A percentile compares a stretch with the other conserved stretches of the same genome.
phyloP scores from a whole-genome alignment of 2,888 invertebrate species.

The Drosophila meridiana region DNA sequence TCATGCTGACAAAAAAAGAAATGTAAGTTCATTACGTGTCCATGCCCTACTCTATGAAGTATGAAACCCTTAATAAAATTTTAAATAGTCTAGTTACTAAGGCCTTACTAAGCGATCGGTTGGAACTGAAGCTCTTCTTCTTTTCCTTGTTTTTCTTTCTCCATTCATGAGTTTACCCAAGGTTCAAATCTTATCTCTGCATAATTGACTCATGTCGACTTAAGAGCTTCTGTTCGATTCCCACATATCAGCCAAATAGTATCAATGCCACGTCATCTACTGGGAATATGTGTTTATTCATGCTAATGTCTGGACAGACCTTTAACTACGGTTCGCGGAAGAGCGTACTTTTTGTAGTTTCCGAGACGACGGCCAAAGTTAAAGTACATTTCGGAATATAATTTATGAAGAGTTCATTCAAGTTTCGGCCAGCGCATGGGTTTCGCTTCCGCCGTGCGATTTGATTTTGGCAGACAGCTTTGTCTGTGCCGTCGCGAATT shows the following conservation, averaged over 20 bases:
- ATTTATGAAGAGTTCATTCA: conserved; percentile 11
- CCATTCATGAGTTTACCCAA: not conserved
- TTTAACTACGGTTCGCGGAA: not conserved
- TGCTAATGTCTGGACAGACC: not conserved
- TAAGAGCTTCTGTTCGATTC: not conserved
- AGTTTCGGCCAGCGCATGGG: conserved; percentile 8
- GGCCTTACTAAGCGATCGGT: too few relatives aligned
- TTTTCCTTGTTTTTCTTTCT: too few relatives aligned
- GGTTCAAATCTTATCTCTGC: not conserved
- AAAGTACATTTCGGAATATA: not conserved
- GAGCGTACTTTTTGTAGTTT: not conserved
- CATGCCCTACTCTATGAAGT: not conserved
- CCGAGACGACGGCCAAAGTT: not conserved
- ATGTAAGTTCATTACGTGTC: not conserved
- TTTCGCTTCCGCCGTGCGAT: conserved; percentile 22
- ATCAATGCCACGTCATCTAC: conserved; percentile 3
- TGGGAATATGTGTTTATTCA: not conserved
- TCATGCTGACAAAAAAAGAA: conserved; percentile 1
- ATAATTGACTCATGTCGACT: not conserved
- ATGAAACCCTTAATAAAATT: too few relatives aligned
- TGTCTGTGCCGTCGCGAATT: conserved; percentile 2
- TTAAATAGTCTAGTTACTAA: too few relatives aligned
- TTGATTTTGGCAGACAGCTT: conserved; percentile 29
- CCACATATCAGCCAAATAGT: conserved; percentile 3
- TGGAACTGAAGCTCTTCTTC: too few relatives aligned